Evolutionary conservation across 2,888 invertebrate genomes (phyloP), one percentile per base, ranked within the genome.

Genomic region (Calameuta pallipes): DNA sequence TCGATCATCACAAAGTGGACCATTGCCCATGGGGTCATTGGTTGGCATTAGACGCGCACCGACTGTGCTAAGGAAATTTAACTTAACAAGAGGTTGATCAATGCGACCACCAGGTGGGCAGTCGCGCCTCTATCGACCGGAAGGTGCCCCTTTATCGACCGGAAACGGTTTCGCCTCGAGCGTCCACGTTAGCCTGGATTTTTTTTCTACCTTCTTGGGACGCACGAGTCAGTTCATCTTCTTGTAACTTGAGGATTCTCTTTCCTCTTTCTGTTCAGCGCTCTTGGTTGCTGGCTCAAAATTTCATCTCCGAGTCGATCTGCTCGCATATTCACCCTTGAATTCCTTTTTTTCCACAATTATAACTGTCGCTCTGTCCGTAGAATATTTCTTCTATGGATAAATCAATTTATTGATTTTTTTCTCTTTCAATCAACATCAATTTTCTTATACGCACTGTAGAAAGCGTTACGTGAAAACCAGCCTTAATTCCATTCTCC

Each of bases 61-160:
- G 71, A 31, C 31, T 71, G 71, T 71, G 71, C 31, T 71, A 71
- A 33, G 71, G 71, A 71, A 71, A 31, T 71, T 71, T 71, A 31
- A 71, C 12, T 71, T 71, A 71, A 71, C 71, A 23, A 71, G 71
- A 34, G 71, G 71, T 71, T 31, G 71, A 78, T 78, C 78, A 73
- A 76, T 78, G 76, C 75, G 73, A 78, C 74, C 36, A 73, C 77
- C 79, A 78, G 80, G 81, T 82, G 81, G 81, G 79, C 78, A 85
- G 89, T 88, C 89, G 89, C 89, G 87, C 89, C 90, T 90, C 83
- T 85, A 84, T 84, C 84, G 84, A 84, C 83, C 85, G 86, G 85
- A 84, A 86, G 86, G 85, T 86, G 83, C 80, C 81, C 82, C 82
- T 80, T 85, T 89, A 89, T 90, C 90, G 90, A 90, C 90, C 88